Conservation (phyloP, 2,797 vertebrate genomes). For the Fundulus diaphanus region DNA sequence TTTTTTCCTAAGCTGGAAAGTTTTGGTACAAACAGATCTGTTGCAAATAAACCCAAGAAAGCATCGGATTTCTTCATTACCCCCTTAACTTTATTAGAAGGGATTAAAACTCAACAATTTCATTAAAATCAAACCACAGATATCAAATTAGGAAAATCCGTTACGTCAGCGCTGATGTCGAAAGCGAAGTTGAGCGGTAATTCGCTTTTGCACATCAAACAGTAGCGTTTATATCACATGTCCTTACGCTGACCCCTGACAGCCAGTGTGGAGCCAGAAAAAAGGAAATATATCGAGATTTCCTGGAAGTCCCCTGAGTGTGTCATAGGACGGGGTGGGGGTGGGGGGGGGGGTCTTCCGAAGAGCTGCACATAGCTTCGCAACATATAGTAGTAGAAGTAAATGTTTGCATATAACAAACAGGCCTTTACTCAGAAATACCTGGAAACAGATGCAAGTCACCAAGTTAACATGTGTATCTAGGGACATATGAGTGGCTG, state of each 20-base stretch:
- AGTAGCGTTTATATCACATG: slow-evolving; percentile 27
- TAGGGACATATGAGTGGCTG: slow-evolving; percentile 9
- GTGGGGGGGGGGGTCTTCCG: slow-evolving; percentile 19
- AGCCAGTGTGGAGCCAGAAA: slow-evolving; percentile 47
- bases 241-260: slow-evolving; percentile 39
- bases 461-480: background rate
- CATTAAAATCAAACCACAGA: background rate
- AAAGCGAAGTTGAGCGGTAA: background rate
- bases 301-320: slow-evolving; percentile 61
- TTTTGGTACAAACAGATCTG: slow-evolving; percentile 2
- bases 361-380: slow-evolving; percentile 16
- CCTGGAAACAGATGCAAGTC: slow-evolving; percentile 42
- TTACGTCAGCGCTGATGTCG: background rate
- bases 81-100: background rate
- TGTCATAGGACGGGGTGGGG: slow-evolving; percentile 26
- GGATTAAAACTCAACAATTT: background rate
- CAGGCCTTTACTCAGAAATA: slow-evolving; percentile 29
- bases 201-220: slow-evolving; percentile 14
- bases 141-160: background rate
- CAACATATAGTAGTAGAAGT: slow-evolving; percentile 44
- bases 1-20: slow-evolving; percentile 20
- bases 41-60: slow-evolving; percentile 10
- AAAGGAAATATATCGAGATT: slow-evolving; percentile 58
- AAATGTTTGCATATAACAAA: slow-evolving; percentile 45
- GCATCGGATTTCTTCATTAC: background rate